Percentiles rank a stretch among this genome's conserved stretches.
Conservation (phyloP, 2,888 invertebrate species). For the Apamea epomidion region DNA sequence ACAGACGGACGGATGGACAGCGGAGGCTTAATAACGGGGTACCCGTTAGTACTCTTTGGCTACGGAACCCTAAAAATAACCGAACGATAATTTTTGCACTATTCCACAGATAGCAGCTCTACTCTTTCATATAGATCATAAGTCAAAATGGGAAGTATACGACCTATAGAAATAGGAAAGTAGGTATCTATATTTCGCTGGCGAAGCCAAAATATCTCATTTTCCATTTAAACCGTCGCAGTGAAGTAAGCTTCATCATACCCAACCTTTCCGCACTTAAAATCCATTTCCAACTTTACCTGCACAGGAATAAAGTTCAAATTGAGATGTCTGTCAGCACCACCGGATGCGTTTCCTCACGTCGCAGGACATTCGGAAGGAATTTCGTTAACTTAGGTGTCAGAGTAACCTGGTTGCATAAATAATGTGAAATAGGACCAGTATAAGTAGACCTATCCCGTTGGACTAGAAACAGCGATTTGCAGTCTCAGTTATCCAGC, state of each 20-base stretch:
- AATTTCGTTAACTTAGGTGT: conserved; percentile 51
- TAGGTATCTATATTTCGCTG: conserved; percentile 5
- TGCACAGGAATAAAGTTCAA: background rate
- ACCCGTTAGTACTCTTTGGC: too few relatives aligned
- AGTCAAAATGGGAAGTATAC: conserved; percentile 1
- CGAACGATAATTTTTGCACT: background rate
- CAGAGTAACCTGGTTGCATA: conserved; percentile 41
- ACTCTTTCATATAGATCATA: background rate
- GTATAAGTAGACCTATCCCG: conserved; percentile 34
- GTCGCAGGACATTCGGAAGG: conserved; percentile 34
- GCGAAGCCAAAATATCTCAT: conserved; percentile 1
- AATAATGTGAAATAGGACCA: conserved; percentile 42
- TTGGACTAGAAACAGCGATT: conserved; percentile 13
- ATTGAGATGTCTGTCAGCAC: background rate
- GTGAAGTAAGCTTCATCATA: conserved; percentile 14
- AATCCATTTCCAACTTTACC: conserved; percentile 7
- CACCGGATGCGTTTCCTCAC: conserved; percentile 32
- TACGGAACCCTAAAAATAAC: background rate
- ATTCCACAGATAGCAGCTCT: background rate
- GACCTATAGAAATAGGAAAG: background rate
- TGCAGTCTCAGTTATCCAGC: conserved; percentile 8
- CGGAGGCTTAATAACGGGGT: too few relatives aligned
- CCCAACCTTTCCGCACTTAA: background rate
- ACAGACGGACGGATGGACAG: too few relatives aligned
- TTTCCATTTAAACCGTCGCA: conserved; percentile 14